Base-by-base conservation (phyloP, 2,113 vertebrate species). In the Grus americana region DNA sequence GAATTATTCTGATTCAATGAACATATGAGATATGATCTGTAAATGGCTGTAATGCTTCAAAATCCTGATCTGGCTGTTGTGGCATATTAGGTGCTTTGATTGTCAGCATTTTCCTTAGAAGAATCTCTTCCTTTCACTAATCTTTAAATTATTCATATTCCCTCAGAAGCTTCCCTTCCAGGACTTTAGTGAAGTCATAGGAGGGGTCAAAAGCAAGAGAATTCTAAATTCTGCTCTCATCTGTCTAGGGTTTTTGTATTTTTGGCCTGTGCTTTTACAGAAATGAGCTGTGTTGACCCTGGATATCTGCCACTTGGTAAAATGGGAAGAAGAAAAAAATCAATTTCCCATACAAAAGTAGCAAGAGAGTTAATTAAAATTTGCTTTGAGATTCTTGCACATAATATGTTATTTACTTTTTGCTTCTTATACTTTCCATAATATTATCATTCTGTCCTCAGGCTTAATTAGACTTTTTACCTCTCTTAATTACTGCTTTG, bases 401-500 rank as follows among this genome's bases (percentile, higher is more conserved):
- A 16, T 88, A 89, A 55, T 79, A 78, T 65, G 57, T 92, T 96
- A 91, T 91, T 92, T 96, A 91, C 76, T 72, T 92, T 93, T 95
- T 89, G 9, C 78, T 79, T n/a, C 76, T 93, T 88, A 67, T 86
- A 32, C 11, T 95, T 93, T 82, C 83, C 84, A 72, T 82, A 94
- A 94, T 81, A 79, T 91, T 95, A 93, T 89, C 44, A 81, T 93
- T 96, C 30, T 90, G 54, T 88, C 76, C 76, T 90, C 38, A 71
- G 85, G 71, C 55, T 84, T 80, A 95, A 93, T 95, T 94, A 88
- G 82, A 80, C 44, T 92, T 92, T 76, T 92, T 87, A 58, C 62
- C 70, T 75, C 52, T 84, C 72, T 71, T 94, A 93, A 93, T 96
- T 89, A 95, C 61, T 89, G 62, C 92, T 95, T 96, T 95, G 84